phyloP scores from a whole-genome alignment of 1,140 invertebrate species.

The Musca domestica region DNA sequence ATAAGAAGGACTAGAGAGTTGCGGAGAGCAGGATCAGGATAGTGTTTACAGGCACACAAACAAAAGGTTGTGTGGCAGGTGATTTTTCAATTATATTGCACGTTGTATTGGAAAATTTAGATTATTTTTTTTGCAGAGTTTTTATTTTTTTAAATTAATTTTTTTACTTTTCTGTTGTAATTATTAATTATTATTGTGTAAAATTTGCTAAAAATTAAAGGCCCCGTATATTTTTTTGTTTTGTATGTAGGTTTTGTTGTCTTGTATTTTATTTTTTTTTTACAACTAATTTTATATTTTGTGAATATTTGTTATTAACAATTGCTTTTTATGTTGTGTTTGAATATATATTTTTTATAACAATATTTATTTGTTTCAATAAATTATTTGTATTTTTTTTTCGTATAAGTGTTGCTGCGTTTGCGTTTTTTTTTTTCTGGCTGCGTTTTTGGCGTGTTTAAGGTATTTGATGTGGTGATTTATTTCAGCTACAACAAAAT shows the following conservation, averaged over 20 bases:
- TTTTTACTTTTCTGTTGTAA: constrained; percentile 6
- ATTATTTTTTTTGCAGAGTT: neutral
- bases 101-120: neutral
- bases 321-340: constrained; percentile 3
- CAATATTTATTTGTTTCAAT: too few species aligned
- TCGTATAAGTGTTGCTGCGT: too few species aligned
- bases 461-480: constrained; percentile 11
- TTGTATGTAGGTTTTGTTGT: constrained; percentile 1
- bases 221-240: constrained; percentile 15
- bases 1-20: neutral
- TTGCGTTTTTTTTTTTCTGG: too few species aligned
- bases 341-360: neutral
- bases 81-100: neutral
- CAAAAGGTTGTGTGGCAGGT: neutral
- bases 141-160: constrained; percentile 1
- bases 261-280: neutral
- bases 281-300: constrained; percentile 1
- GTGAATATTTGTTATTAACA: neutral
- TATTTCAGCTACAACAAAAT: constrained; percentile 46
- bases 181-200: constrained; percentile 9
- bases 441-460: constrained; percentile 30
- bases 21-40: neutral
- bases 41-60: too few species aligned
- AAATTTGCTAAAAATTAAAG: constrained; percentile 28
- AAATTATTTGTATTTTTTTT: too few species aligned